These are phyloP conservation scores for Acanthurus tractus DNA, from an alignment of 2,797 vertebrate genomes.

Conservation along the genomic window DNA sequence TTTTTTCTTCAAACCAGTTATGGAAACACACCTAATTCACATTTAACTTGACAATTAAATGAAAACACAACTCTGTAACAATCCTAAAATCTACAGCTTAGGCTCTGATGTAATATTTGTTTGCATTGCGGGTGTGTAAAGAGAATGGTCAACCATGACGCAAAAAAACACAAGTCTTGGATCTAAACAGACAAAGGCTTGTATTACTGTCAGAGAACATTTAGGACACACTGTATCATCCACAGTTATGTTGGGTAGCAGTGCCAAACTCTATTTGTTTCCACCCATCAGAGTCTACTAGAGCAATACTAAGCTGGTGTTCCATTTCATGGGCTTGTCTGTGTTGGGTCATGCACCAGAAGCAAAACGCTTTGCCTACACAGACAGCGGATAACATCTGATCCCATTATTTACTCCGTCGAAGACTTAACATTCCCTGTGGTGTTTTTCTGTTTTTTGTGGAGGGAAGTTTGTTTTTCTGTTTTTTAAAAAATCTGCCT, in stretches of 20 bases:
- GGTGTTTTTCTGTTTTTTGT: constrained; percentile 2
- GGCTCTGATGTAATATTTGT: too few species aligned
- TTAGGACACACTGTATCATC: constrained; percentile 70
- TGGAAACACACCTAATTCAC: too few species aligned
- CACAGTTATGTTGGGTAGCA: constrained; percentile 61
- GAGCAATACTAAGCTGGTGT: constrained; percentile 74
- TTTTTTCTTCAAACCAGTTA: too few species aligned
- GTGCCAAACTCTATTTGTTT: constrained; percentile 77
- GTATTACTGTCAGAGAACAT: constrained; percentile 73
- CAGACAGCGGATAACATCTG: constrained; percentile 66
- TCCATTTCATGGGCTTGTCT: constrained; percentile 74
- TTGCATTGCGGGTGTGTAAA: too few species aligned
- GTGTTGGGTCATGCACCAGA: constrained; percentile 70
- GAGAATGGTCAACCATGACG: not conserved
- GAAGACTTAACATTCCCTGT: constrained; percentile 47
- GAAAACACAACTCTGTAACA: too few species aligned
- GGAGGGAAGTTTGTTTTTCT: not conserved
- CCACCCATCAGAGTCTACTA: constrained; percentile 64
- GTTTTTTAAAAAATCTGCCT: constrained; percentile 12
- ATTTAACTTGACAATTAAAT: too few species aligned
- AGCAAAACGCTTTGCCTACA: constrained; percentile 63
- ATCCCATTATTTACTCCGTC: constrained; percentile 70
- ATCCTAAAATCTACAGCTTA: too few species aligned
- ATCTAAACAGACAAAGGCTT: constrained; percentile 69
- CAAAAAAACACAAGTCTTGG: not conserved